phyloP scores from a whole-genome alignment of 2,888 invertebrate genomes.

The Lasioglossum vierecki region DNA sequence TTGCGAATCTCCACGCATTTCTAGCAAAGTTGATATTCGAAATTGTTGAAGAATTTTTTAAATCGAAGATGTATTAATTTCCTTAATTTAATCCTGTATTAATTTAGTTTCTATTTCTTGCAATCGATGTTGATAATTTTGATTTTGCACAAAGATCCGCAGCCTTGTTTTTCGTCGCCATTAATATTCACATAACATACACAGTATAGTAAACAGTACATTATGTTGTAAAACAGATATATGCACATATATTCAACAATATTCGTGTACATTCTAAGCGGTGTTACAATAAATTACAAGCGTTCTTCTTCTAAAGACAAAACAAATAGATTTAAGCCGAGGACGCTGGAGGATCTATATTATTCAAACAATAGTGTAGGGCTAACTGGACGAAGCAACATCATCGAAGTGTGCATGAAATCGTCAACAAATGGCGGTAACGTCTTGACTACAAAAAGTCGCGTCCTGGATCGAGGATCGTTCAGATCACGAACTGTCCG shows the following conservation, averaged over 20 bases:
- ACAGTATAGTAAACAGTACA: not conserved
- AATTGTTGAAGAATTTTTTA: too few species aligned
- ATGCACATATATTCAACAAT: too few species aligned
- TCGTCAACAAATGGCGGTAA: slow-evolving; percentile 5
- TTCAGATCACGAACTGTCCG: slow-evolving; percentile 58
- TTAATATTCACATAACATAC: not conserved
- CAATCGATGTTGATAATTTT: too few species aligned
- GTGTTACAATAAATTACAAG: not conserved
- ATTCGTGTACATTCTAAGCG: too few species aligned
- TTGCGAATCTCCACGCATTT: too few species aligned
- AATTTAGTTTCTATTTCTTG: too few species aligned
- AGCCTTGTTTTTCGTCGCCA: not conserved
- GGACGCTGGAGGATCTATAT: not conserved
- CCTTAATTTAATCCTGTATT: too few species aligned
- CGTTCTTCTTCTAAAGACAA: not conserved
- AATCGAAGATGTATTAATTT: too few species aligned
- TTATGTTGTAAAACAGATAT: not conserved
- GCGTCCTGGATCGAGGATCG: not conserved
- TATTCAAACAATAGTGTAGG: not conserved
- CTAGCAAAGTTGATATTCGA: too few species aligned
- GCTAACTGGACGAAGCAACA: not conserved
- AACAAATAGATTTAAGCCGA: not conserved
- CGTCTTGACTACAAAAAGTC: slow-evolving; percentile 3
- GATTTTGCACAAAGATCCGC: too few species aligned
- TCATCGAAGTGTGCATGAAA: not conserved